These are phyloP conservation scores for Rotaria magnacalcarata DNA, from an alignment of 2,888 invertebrate species.

Conservation along the genomic window DNA sequence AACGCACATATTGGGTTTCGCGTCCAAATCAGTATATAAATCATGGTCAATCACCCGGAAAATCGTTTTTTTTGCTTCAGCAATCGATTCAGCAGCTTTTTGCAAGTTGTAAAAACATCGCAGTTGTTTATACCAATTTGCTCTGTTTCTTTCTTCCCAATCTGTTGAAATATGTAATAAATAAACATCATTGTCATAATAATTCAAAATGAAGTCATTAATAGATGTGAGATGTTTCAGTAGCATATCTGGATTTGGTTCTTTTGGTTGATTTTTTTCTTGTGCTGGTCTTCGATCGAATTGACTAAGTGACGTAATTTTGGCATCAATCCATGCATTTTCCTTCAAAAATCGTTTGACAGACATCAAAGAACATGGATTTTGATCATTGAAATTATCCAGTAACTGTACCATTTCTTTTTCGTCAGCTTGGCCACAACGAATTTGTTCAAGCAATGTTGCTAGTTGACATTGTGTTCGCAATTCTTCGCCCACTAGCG, in stretches of 20 bases:
- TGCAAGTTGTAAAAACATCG: neutral
- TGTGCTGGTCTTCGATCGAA: neutral
- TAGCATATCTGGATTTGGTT: neutral
- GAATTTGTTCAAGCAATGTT: too few relatives aligned
- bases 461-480: too few relatives aligned
- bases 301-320: neutral
- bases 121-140: neutral
- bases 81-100: accelerated
- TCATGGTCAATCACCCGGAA: neutral
- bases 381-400: neutral
- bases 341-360: neutral
- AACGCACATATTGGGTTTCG: neutral
- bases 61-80: neutral
- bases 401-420: too few relatives aligned
- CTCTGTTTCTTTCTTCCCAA: neutral
- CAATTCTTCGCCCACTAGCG: too few relatives aligned
- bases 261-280: neutral
- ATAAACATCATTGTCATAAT: neutral
- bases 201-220: neutral
- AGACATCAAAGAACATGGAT: neutral
- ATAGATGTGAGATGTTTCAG: neutral
- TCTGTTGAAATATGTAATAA: neutral
- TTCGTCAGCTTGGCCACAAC: too few relatives aligned
- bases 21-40: neutral
- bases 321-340: neutral